phyloP scores from a whole-genome alignment of 37 sponge, comb jelly and placozoan species.

The Theonella swinhoei region DNA sequence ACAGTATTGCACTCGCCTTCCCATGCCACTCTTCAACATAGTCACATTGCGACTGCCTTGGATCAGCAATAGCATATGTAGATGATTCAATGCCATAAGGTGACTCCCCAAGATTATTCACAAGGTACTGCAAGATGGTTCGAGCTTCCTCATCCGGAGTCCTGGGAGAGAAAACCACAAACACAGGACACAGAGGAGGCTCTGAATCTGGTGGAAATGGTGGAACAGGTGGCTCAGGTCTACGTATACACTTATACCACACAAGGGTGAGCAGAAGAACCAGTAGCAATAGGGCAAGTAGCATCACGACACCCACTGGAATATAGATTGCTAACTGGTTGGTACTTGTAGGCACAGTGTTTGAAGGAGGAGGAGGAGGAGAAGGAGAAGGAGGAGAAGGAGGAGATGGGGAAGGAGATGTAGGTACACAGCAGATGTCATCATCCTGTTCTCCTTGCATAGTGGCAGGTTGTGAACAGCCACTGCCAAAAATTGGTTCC shows the following conservation, averaged over 20 bases:
- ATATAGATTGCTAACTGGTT: no score
- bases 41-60: not conserved
- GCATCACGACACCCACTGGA: no score
- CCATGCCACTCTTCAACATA: slow-evolving; percentile 2
- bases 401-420: no score
- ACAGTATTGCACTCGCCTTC: slow-evolving; percentile 12
- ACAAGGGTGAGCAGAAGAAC: no score
- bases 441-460: not conserved
- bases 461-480: not conserved
- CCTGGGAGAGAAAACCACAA: slow-evolving; percentile 8
- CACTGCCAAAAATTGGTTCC: not conserved
- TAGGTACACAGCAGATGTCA: not conserved
- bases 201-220: no score
- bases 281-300: no score
- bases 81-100: not conserved
- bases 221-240: no score
- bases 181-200: not conserved
- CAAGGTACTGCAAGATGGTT: not conserved
- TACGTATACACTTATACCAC: no score
- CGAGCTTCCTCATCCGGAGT: not conserved
- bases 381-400: no score
- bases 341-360: no score
- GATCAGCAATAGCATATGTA: not conserved
- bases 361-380: no score
- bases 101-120: not conserved